A percentile compares a stretch with the other conserved stretches of the same genome.
Conservation (phyloP, 2,888 invertebrate genomes). For the Melanophora roralis region DNA sequence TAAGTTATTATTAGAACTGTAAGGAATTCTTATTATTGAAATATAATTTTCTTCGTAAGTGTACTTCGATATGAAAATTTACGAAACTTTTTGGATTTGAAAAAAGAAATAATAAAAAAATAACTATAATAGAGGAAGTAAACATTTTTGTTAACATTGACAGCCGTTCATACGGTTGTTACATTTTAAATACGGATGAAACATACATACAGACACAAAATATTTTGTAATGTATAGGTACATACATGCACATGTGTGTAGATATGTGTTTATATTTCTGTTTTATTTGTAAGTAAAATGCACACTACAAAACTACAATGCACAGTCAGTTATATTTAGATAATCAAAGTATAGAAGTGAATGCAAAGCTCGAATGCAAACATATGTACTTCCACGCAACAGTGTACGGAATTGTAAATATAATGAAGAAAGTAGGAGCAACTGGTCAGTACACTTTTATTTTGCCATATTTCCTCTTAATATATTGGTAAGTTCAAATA, state of each 20-base stretch:
- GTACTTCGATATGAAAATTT: neutral
- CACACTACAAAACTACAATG: neutral
- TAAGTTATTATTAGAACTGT: too few species aligned
- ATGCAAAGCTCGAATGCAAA: neutral
- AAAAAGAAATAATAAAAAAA: neutral
- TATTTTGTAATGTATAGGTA: neutral
- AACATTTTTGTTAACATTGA: constrained; percentile 69
- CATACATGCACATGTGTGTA: neutral
- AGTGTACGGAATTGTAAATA: too few species aligned
- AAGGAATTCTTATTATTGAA: too few species aligned
- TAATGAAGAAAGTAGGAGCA: too few species aligned
- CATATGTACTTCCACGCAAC: too few species aligned
- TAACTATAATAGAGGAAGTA: constrained; percentile 38
- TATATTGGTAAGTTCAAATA: too few species aligned
- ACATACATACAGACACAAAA: neutral
- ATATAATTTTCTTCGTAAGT: neutral
- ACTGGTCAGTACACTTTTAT: too few species aligned
- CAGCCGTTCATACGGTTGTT: constrained; percentile 63
- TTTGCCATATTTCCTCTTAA: too few species aligned
- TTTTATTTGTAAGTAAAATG: constrained; percentile 18
- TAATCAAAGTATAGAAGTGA: neutral
- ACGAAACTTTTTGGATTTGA: neutral
- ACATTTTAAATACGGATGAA: constrained; percentile 49
- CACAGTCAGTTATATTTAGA: neutral
- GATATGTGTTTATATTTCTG: neutral